phyloP scores from a whole-genome alignment of 1,140 invertebrate genomes.

The Charaxes varanes region DNA sequence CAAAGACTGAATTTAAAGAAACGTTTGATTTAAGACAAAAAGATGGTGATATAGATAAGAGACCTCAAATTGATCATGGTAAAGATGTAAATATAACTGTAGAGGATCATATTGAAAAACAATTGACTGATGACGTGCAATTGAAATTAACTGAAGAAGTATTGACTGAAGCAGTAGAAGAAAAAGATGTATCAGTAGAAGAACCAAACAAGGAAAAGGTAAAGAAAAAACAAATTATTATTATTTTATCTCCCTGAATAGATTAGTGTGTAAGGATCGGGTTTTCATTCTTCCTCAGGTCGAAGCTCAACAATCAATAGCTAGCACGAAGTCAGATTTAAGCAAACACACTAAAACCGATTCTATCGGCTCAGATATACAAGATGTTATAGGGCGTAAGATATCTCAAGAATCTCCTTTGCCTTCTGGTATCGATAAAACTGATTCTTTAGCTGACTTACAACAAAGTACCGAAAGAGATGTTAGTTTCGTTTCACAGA shows the following conservation, averaged over 20 bases:
- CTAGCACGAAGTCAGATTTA: constrained; percentile 57
- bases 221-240: constrained; percentile 6
- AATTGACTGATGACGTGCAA: constrained; percentile 49
- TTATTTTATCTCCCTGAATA: constrained; percentile 1
- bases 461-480: constrained; percentile 71
- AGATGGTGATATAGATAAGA: constrained; percentile 71
- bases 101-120: constrained; percentile 40
- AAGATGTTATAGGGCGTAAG: constrained; percentile 42
- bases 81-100: constrained; percentile 63
- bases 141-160: constrained; percentile 56
- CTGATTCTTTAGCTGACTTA: constrained; percentile 63
- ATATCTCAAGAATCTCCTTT: constrained; percentile 59
- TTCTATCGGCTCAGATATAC: constrained; percentile 62
- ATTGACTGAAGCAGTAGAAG: constrained; percentile 49
- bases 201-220: constrained; percentile 54
- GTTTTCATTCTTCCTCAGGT: constrained; percentile 31
- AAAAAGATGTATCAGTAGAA: constrained; percentile 47
- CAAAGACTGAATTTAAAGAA: constrained; percentile 21
- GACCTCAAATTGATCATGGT: constrained; percentile 72
- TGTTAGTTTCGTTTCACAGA: constrained; percentile 68
- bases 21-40: constrained; percentile 23
- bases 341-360: constrained; percentile 65
- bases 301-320: constrained; percentile 44
- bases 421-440: constrained; percentile 53
- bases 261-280: constrained; percentile 1